phyloP scores from a whole-genome alignment of 2,888 invertebrate species.

The Ypsolopha scabrella region DNA sequence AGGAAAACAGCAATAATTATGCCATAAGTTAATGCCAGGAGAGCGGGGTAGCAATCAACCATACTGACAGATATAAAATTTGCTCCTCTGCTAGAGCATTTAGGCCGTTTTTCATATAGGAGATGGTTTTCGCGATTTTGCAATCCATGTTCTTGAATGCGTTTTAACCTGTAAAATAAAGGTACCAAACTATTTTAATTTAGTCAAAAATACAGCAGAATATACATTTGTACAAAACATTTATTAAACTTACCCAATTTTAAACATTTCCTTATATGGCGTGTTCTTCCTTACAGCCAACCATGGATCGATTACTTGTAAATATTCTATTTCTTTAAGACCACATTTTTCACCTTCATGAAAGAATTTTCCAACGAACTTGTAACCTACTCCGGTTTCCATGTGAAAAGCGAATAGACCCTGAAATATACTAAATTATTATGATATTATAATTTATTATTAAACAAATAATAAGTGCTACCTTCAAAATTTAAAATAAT shows the following conservation, averaged over 20 bases:
- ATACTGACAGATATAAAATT: conserved; percentile 76
- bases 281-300: conserved; percentile 73
- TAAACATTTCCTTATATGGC: conserved; percentile 72
- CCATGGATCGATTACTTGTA: conserved; percentile 75
- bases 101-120: conserved; percentile 74
- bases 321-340: conserved; percentile 73
- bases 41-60: conserved; percentile 69
- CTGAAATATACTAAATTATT: conserved; percentile 19
- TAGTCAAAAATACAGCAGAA: background rate
- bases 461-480: background rate
- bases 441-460: too few species aligned
- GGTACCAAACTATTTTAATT: background rate
- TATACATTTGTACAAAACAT: too few species aligned
- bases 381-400: conserved; percentile 75
- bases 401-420: conserved; percentile 78
- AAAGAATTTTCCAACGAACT: conserved; percentile 75
- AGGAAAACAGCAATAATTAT: conserved; percentile 26
- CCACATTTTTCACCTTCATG: conserved; percentile 79
- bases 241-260: conserved; percentile 74
- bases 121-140: conserved; percentile 69
- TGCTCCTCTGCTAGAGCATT: conserved; percentile 70
- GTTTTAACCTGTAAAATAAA: conserved; percentile 37
- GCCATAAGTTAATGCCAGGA: conserved; percentile 47
- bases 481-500: background rate
- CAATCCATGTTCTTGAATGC: conserved; percentile 63